Evolutionary conservation across 2,888 invertebrate species (phyloP), one percentile per base, ranked within the genome.

Genomic region (Adelphocoris suturalis): DNA sequence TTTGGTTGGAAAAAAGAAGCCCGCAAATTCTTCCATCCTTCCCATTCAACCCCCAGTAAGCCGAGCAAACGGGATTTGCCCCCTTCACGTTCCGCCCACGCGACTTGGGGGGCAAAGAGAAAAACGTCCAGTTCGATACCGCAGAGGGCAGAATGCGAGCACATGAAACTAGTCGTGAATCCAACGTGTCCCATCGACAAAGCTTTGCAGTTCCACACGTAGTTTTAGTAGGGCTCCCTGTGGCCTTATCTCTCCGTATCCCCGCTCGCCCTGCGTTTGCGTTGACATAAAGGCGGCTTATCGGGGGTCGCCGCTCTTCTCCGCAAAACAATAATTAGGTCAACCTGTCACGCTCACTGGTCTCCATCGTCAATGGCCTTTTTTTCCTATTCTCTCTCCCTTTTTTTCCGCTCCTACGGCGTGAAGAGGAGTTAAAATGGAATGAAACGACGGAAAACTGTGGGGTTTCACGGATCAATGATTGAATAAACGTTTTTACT

Each of bases 321-420:
- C 68, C 19, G 23, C 68, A 23, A 68, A 68, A 68, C 68, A 68
- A 68, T 68, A 68, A 68, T 68, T 68, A 68, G 68, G 68, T 68
- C 68, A 68, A 23, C 68, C 68, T 68, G 68, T 68, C 68, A 68
- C 19, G 27, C 68, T 68, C 68, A 14, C 13, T 52, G 52, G 52
- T 52, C 52, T 11, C 52, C 52, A 19, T 11, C 68, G 68, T 68
- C 68, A 23, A 68, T 68, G 68, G 23, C 19, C 11, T 68, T 68
- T 61, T 61, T n/a, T 68, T 27, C 23, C 27, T 68, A 11, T 23
- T 68, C 68, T 68, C 16, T 57, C 19, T n/a, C 16, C 0, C 19
- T 68, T 23, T 68, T 68, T 68, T 13, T 23, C 23, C 23, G 1
- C 5, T 23, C 68, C 68, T 68, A 0, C 13, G 19, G 23, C 23